These are phyloP conservation scores for Coilia nasus DNA, from an alignment of 2,797 vertebrate genomes.

Conservation along the genomic window DNA sequence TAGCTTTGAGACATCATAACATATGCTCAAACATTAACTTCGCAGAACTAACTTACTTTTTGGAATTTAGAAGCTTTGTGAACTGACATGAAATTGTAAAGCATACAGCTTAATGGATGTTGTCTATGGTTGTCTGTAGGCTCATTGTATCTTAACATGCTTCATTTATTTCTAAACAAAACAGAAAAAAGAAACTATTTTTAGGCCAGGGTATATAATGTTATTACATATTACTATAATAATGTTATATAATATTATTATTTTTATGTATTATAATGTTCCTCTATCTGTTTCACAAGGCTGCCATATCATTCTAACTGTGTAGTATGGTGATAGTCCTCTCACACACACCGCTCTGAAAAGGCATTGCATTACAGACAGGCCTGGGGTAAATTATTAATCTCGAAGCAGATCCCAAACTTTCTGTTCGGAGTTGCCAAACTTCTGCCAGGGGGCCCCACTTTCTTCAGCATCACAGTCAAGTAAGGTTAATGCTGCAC, in stretches of 20 bases:
- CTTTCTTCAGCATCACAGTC: neutral
- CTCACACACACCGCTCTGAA: neutral
- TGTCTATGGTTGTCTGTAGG: neutral
- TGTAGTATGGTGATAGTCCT: neutral
- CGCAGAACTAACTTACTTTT: neutral
- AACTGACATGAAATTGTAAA: neutral
- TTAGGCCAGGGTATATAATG: neutral
- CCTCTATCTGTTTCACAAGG: neutral
- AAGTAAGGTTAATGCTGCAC: neutral
- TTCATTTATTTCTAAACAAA: constrained; percentile 1
- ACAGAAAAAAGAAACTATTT: neutral
- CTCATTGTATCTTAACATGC: neutral
- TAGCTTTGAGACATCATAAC: neutral
- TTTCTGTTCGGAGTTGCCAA: neutral
- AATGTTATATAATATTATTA: too few species aligned
- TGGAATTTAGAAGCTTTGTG: neutral
- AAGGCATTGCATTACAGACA: neutral
- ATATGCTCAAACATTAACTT: neutral
- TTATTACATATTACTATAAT: too few species aligned
- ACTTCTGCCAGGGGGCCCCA: neutral
- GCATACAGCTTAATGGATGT: neutral
- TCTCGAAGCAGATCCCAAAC: constrained; percentile 1
- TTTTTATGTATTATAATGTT: neutral
- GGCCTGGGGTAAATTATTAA: constrained; percentile 19
- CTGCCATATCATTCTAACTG: neutral